Percentiles rank a stretch among this genome's conserved stretches.
These are phyloP conservation scores for Myopa tessellatipennis DNA, from an alignment of 2,888 invertebrate species.

Conservation along the genomic window DNA sequence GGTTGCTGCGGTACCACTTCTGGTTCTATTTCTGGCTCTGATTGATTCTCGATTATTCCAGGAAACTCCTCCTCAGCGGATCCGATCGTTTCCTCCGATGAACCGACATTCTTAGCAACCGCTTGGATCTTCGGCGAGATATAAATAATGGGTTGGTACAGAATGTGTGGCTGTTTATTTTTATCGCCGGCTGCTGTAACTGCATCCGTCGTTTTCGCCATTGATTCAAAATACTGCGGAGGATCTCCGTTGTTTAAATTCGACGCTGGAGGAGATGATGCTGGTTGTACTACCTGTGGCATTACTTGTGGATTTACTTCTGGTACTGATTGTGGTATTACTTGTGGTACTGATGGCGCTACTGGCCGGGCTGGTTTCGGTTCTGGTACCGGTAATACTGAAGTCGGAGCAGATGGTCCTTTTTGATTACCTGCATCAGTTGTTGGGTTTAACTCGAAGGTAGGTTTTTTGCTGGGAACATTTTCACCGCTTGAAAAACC, in stretches of 20 bases:
- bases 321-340: no score
- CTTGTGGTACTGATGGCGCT: no score
- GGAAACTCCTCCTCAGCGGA: not conserved
- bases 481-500: no score
- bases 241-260: not conserved
- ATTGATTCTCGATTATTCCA: no score
- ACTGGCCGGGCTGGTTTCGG: no score
- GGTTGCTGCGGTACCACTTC: not conserved
- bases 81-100: not conserved
- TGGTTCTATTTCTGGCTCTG: not conserved
- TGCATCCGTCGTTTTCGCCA: not conserved
- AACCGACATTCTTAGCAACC: not conserved
- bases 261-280: not conserved
- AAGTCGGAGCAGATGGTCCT: no score
- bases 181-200: not conserved
- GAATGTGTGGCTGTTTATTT: conserved; percentile 49
- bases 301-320: no score
- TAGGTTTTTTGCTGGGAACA: no score
- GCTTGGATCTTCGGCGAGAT: conserved; percentile 48
- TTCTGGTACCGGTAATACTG: no score
- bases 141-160: conserved; percentile 62
- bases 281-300: no score
- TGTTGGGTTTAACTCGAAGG: no score
- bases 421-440: no score
- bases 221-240: not conserved